Conservation (phyloP, 2,113 vertebrate genomes). For the Eptesicus fuscus region DNA sequence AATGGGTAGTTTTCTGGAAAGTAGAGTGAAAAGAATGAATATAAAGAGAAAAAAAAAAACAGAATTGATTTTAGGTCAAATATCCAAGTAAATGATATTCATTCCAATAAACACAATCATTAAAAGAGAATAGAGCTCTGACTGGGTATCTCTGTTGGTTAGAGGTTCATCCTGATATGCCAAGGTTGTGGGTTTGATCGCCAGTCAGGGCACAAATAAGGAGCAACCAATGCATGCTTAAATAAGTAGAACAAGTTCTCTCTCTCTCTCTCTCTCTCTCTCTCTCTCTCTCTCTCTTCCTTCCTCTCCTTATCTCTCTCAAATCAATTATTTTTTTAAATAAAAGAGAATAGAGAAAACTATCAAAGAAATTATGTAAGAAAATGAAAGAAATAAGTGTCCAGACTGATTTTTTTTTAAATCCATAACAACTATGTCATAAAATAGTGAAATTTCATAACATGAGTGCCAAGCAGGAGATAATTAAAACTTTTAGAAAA, state of each 20-base stretch:
- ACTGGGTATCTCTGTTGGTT: neutral
- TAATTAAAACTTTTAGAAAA: neutral
- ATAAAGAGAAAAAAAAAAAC: neutral
- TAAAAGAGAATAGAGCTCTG: neutral
- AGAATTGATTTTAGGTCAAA: neutral
- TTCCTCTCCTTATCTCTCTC: neutral
- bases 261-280: too few relatives aligned
- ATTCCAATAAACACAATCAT: neutral
- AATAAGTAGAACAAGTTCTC: neutral
- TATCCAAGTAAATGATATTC: neutral
- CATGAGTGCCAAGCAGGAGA: neutral
- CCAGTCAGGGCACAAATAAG: neutral
- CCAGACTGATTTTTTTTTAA: neutral
- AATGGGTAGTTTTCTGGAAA: neutral
- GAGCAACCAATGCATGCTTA: neutral
- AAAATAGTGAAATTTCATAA: slow-evolving; percentile 24
- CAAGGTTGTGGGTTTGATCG: neutral
- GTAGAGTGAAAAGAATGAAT: neutral
- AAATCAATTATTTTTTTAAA: too few relatives aligned
- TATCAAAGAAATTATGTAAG: neutral
- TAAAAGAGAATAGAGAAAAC: neutral
- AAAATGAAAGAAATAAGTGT: neutral
- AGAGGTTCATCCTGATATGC: neutral
- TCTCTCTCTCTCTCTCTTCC: neutral
- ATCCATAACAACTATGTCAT: neutral